Conservation (phyloP, 2,113 vertebrate species). For the Misgurnus mizolepis region DNA sequence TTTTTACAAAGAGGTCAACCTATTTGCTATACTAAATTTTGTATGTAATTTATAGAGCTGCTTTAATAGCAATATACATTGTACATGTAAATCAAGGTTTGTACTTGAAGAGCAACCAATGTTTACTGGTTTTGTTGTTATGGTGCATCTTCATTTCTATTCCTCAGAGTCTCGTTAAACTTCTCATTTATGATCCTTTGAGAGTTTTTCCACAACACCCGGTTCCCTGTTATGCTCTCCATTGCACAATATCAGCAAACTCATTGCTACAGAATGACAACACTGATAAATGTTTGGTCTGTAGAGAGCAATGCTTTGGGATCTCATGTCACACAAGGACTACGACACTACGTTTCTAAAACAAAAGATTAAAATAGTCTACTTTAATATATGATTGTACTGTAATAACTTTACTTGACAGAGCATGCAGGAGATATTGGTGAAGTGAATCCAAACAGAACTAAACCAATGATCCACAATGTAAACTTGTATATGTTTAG, state of each 20-base stretch:
- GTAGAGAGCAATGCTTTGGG: not conserved
- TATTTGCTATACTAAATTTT: not conserved
- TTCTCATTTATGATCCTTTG: slow-evolving; percentile 22
- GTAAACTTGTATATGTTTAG: no score
- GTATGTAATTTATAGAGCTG: slow-evolving; percentile 10
- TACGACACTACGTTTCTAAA: not conserved
- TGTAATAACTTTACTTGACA: no score
- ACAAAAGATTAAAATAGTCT: not conserved
- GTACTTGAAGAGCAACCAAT: slow-evolving; percentile 28
- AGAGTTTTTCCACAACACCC: slow-evolving; percentile 23
- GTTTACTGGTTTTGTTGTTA: slow-evolving; percentile 35
- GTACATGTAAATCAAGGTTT: not conserved
- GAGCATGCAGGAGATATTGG: no score
- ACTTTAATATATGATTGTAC: no score
- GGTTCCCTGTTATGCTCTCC: slow-evolving; percentile 26
- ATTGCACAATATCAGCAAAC: slow-evolving; percentile 33
- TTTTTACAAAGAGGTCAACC: not conserved
- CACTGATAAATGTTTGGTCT: not conserved
- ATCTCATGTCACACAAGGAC: not conserved
- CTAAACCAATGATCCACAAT: no score
- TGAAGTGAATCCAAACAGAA: not conserved
- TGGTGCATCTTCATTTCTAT: slow-evolving; percentile 14
- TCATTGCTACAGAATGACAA: slow-evolving; percentile 24
- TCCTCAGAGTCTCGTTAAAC: slow-evolving; percentile 52
- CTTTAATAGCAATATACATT: not conserved